Conservation (phyloP, 2,888 invertebrate species). For the Ypsolopha scabrella region DNA sequence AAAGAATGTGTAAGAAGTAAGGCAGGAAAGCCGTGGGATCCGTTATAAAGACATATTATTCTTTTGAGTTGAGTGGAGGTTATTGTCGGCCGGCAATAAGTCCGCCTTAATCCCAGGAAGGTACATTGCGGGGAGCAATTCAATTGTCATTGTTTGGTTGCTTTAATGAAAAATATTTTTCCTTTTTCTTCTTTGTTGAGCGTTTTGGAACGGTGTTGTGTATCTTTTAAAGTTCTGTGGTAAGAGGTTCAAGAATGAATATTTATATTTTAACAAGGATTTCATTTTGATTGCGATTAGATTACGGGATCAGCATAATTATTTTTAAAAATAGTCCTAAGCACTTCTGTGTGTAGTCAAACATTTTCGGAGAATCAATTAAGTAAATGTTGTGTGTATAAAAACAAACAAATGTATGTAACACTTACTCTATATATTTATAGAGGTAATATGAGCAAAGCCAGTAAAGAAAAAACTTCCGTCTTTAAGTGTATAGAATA, state of each 20-base stretch:
- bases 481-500: neutral
- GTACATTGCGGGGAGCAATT: slow-evolving; percentile 39
- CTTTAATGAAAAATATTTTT: slow-evolving; percentile 64
- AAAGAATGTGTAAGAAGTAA: slow-evolving; percentile 61
- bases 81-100: slow-evolving; percentile 53
- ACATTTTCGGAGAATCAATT: too few relatives aligned
- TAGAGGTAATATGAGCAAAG: neutral
- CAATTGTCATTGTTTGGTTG: slow-evolving; percentile 58
- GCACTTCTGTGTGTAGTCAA: too few relatives aligned
- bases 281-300: too few relatives aligned
- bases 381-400: too few relatives aligned
- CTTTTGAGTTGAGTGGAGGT: slow-evolving; percentile 55
- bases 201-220: neutral
- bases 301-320: too few relatives aligned
- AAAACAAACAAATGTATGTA: neutral
- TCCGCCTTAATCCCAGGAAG: slow-evolving; percentile 57
- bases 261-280: too few relatives aligned
- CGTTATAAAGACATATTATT: slow-evolving; percentile 69
- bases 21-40: slow-evolving; percentile 59
- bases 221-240: neutral
- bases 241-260: too few relatives aligned
- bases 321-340: too few relatives aligned
- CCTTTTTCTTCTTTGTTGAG: slow-evolving; percentile 21
- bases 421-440: neutral
- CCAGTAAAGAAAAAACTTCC: too few relatives aligned